Percentiles rank a stretch among this genome's conserved stretches.
These are phyloP conservation scores for Nomada fabriciana DNA, from an alignment of 2,888 invertebrate species.

Conservation along the genomic window DNA sequence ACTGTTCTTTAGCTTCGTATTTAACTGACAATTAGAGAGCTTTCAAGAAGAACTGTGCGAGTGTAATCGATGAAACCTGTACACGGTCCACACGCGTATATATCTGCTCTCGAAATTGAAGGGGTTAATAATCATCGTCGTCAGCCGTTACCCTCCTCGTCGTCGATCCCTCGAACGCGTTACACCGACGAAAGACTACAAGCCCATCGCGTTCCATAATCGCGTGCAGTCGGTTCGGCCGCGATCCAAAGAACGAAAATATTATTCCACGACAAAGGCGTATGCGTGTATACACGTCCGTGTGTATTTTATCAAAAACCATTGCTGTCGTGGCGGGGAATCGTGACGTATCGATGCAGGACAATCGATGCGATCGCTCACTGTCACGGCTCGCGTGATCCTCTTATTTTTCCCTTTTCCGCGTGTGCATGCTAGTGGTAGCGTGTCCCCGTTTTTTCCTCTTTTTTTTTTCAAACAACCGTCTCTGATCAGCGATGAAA, in stretches of 20 bases:
- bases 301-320: constrained; percentile 35
- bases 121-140: background rate
- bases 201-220: constrained; percentile 4
- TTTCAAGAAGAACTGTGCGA: no score
- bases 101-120: no score
- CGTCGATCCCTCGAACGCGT: background rate
- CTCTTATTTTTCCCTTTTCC: constrained; percentile 2
- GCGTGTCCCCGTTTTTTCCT: background rate
- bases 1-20: background rate
- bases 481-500: constrained; percentile 22
- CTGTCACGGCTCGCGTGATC: constrained; percentile 43
- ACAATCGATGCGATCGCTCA: constrained; percentile 56
- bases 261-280: constrained; percentile 20
- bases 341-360: constrained; percentile 44
- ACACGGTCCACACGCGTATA: background rate
- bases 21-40: background rate
- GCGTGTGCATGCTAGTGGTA: constrained; percentile 1
- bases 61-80: no score
- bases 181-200: background rate
- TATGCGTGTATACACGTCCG: background rate
- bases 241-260: constrained; percentile 24
- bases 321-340: constrained; percentile 39
- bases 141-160: background rate
- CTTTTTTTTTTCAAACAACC: background rate
- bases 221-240: constrained; percentile 15